Evolutionary conservation across 2,113 vertebrate genomes (phyloP), one percentile per base, ranked within the genome.

Genomic region (Poecilia latipinna): DNA sequence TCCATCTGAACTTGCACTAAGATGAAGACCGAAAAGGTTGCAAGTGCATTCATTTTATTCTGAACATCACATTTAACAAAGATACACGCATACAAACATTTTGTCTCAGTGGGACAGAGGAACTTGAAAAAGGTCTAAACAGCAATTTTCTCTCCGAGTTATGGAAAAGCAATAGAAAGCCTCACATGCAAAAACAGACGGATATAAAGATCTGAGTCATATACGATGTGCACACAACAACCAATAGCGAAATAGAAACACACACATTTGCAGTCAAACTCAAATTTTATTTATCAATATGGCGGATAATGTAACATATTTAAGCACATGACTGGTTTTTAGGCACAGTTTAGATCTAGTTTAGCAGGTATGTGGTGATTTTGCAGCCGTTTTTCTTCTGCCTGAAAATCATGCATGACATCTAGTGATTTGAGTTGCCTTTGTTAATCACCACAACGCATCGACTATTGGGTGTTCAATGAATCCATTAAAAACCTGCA

Each of bases 1-100:
- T 57, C 8, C 51, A 57, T 57, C 2, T 48, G 15, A 19, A 48
- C 8, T 28, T 69, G 29, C 29, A 29, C 29, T 29, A 2, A 29
- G 29, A 29, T 15, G 29, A 32, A 44, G 3, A 48, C 54, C 67
- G 44, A 66, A 68, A 26, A 61, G 28, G 33, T 51, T 28, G 15
- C 19, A 57, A 73, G 69, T 75, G 64, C 60, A 84, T 67, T 70
- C 8, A 80, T 69, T 86, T 89, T 80, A 82, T 83, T 85, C 22
- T 33, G 29, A 75, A 72, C 13, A 75, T 51, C 74, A 86, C 69
- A 76, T 70, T 70, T 70, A 60, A 76, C 66, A 69, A 69, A 71
- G 35, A 73, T 75, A 77, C 28, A 28, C 28, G 28, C 28, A 28
- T 28, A 28, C 63, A 82, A 12, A 72, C 22, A 63, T 29, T 29